Percentiles rank a stretch among this genome's conserved stretches.
phyloP scores from a whole-genome alignment of 2,888 invertebrate genomes.

The Lepidocyrtoides sp. region DNA sequence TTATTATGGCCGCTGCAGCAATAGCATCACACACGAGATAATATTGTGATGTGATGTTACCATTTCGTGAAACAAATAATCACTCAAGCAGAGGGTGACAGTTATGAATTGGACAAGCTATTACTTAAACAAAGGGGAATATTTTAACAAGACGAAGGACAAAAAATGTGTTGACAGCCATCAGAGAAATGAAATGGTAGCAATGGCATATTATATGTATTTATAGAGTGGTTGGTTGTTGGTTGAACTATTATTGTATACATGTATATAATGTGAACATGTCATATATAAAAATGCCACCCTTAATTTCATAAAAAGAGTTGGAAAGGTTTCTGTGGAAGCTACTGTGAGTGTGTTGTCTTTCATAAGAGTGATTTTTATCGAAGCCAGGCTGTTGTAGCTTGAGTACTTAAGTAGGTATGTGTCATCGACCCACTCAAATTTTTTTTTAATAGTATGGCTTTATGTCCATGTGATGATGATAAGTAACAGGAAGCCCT shows the following conservation, averaged over 20 bases:
- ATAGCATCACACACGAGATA: neutral
- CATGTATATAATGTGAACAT: too few species aligned
- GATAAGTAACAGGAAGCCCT: too few species aligned
- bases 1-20: conserved; percentile 11
- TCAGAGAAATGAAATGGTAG: neutral
- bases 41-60: conserved; percentile 20
- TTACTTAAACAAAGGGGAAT: neutral
- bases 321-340: too few species aligned
- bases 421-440: too few species aligned
- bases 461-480: too few species aligned
- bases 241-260: neutral
- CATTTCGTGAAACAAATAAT: conserved; percentile 64
- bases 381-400: too few species aligned
- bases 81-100: conserved; percentile 66
- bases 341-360: too few species aligned
- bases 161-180: neutral
- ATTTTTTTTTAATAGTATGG: too few species aligned
- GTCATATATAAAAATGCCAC: too few species aligned
- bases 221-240: neutral
- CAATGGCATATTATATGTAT: neutral
- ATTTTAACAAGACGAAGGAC: neutral
- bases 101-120: conserved; percentile 60
- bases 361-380: too few species aligned
- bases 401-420: too few species aligned
- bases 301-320: too few species aligned